A percentile compares a stretch with the other conserved stretches of the same genome.
phyloP scores from a whole-genome alignment of 1,140 invertebrate species.

The Macrotrachela quadricornifera region DNA sequence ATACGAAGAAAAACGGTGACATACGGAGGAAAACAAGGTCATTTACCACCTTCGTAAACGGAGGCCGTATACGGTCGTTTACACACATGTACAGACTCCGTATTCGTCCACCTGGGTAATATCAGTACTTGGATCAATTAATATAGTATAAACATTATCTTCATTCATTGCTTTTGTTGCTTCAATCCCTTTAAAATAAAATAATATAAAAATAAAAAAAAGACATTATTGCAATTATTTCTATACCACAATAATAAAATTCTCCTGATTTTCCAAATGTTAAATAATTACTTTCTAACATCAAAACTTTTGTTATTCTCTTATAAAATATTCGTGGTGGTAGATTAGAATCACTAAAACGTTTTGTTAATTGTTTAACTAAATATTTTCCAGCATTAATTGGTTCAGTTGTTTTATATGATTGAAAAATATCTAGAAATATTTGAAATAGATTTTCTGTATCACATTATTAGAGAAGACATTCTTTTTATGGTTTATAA shows the following conservation, averaged over 20 bases:
- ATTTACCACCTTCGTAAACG: too few species aligned
- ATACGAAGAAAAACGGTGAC: too few species aligned
- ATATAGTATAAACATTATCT: slow-evolving; percentile 71
- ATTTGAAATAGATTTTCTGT: slow-evolving; percentile 82
- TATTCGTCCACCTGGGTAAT: too few species aligned
- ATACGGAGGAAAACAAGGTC: too few species aligned
- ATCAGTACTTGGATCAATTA: slow-evolving; percentile 97
- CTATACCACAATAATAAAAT: slow-evolving; percentile 53
- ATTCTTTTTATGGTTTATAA: too few species aligned
- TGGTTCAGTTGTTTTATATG: slow-evolving; percentile 5
- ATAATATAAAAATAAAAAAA: too few species aligned
- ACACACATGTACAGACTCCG: too few species aligned
- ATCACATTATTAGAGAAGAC: too few species aligned
- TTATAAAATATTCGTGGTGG: too few species aligned
- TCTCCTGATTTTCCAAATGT: slow-evolving; percentile 98
- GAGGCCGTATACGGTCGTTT: too few species aligned
- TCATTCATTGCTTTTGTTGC: slow-evolving; percentile 91
- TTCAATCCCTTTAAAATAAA: too few species aligned
- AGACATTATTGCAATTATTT: slow-evolving; percentile 21
- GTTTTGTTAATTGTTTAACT: slow-evolving; percentile 10
- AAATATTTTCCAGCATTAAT: not conserved
- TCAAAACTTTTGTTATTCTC: slow-evolving; percentile 56
- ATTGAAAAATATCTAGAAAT: slow-evolving; percentile 55
- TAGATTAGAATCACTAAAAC: not conserved
- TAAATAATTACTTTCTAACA: slow-evolving; percentile 89